Evolutionary conservation across 1,140 invertebrate genomes (phyloP).

Genomic region (Eciton burchellii): DNA sequence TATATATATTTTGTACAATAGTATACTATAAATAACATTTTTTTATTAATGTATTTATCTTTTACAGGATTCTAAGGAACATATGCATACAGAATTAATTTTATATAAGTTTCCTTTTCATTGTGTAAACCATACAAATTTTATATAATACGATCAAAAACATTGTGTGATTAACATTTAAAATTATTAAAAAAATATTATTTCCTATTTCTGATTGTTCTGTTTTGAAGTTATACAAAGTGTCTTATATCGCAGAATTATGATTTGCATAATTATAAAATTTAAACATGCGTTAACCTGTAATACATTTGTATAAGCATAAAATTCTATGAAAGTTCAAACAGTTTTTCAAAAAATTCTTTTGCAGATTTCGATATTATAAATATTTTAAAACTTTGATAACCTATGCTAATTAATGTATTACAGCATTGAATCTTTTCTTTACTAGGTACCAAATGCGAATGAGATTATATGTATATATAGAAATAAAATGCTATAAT

Average conservation of each 20-base stretch:
- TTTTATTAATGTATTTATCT: constrained; percentile 19
- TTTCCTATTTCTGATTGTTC: constrained; percentile 31
- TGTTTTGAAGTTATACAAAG: constrained; percentile 44
- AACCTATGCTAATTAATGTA: constrained; percentile 15
- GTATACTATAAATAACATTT: constrained; percentile 6
- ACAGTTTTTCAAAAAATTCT: constrained; percentile 14
- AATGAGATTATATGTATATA: no score
- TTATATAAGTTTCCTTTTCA: constrained; percentile 40
- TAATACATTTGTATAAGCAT: constrained; percentile 21
- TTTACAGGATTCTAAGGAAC: constrained; percentile 7
- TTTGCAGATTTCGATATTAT: constrained; percentile 27
- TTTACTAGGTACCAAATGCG: constrained; percentile 44
- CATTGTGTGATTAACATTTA: constrained; percentile 36
- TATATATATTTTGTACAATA: constrained; percentile 18
- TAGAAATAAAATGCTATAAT: neutral
- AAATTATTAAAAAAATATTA: constrained; percentile 59
- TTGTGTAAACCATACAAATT: constrained; percentile 43
- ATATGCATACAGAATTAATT: neutral
- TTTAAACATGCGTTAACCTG: constrained; percentile 35
- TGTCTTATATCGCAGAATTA: constrained; percentile 14
- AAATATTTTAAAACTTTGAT: constrained; percentile 40
- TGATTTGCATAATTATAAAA: neutral
- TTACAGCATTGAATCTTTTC: neutral
- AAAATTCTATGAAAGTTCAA: constrained; percentile 18
- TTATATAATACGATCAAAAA: constrained; percentile 54